Percentiles rank a stretch among this genome's conserved stretches.
These are phyloP conservation scores for Sphyrna mokarran DNA, from an alignment of 2,113 vertebrate genomes.

Conservation along the genomic window DNA sequence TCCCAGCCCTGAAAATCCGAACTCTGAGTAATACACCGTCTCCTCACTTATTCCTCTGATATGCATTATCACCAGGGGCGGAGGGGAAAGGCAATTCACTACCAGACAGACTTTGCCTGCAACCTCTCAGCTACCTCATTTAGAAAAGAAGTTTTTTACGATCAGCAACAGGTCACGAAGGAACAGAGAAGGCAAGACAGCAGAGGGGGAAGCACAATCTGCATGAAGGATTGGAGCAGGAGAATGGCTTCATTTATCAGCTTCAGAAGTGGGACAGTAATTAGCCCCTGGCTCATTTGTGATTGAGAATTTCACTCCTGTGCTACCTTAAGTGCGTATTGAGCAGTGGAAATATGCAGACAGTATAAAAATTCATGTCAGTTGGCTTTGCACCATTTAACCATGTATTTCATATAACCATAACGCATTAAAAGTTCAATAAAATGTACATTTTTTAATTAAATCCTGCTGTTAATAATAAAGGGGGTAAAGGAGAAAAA, in stretches of 20 bases:
- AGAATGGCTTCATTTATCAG: constrained; percentile 3
- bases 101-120: background rate
- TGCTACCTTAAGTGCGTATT: background rate
- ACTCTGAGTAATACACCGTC: background rate
- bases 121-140: background rate
- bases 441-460: constrained; percentile 30
- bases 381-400: constrained; percentile 32
- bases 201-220: background rate
- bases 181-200: background rate
- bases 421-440: constrained; percentile 24
- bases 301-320: constrained; percentile 32
- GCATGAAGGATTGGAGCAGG: background rate
- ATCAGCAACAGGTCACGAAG: background rate
- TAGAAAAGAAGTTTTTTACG: background rate
- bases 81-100: background rate
- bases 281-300: constrained; percentile 2
- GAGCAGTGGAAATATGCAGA: background rate
- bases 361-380: constrained; percentile 7
- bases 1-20: background rate
- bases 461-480: background rate
- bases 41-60: background rate
- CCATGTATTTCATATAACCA: background rate
- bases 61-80: background rate
- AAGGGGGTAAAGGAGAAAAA: background rate
- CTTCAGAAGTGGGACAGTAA: background rate